phyloP scores from a whole-genome alignment of 1,140 invertebrate genomes.

The Cyphomyrmex costatus region DNA sequence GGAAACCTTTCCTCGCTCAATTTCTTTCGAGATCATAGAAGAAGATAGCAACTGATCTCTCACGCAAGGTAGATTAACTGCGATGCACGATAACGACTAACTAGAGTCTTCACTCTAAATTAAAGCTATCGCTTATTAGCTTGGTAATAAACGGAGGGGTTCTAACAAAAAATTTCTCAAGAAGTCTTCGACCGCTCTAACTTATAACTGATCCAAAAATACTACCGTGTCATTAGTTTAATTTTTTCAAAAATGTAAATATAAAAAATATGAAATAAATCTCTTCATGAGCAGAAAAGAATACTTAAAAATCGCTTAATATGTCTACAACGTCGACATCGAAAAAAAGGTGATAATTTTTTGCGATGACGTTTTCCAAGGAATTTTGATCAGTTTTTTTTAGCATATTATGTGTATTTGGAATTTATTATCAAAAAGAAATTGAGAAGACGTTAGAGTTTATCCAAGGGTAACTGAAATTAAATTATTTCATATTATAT shows the following conservation, averaged over 20 bases:
- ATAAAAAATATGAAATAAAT: neutral
- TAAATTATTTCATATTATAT: no score
- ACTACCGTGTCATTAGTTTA: neutral
- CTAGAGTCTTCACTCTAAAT: neutral
- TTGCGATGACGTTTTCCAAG: no score
- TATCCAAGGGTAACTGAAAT: no score
- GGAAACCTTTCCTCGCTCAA: slow-evolving; percentile 21
- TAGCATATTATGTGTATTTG: no score
- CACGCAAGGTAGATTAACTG: slow-evolving; percentile 32
- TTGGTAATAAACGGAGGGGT: neutral
- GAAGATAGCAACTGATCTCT: slow-evolving; percentile 36
- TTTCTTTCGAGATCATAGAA: slow-evolving; percentile 24
- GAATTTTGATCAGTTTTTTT: no score
- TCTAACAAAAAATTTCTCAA: neutral
- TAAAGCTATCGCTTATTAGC: neutral
- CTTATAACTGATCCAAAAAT: neutral
- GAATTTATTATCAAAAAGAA: no score
- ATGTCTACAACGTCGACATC: no score
- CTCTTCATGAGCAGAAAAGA: neutral
- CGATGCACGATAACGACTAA: slow-evolving; percentile 11
- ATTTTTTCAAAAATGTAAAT: neutral
- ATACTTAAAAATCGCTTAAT: neutral
- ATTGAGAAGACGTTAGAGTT: no score
- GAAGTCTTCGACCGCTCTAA: neutral
- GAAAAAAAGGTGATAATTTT: no score